Conservation (phyloP, 2,888 invertebrate species). For the Lasioglossum vierecki region DNA sequence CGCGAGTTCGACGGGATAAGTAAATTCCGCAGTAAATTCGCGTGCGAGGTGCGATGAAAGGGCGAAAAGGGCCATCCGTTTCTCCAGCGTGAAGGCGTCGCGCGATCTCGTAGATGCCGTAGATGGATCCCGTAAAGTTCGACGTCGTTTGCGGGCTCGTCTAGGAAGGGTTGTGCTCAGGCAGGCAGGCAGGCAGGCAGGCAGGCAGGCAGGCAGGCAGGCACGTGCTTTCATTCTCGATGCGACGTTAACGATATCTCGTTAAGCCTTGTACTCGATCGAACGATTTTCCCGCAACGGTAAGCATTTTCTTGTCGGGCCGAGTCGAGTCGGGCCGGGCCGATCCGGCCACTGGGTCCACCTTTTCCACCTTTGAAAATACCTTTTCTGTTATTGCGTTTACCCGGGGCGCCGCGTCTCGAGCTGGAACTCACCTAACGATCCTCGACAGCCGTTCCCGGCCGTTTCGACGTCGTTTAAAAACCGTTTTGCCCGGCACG, state of each 20-base stretch:
- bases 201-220: background rate
- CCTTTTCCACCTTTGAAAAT: constrained; percentile 10
- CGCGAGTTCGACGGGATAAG: constrained; percentile 1
- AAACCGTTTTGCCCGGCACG: constrained; percentile 11
- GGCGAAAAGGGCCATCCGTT: constrained; percentile 36
- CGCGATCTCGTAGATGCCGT: constrained; percentile 11
- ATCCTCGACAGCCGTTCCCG: constrained; percentile 17
- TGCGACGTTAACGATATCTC: constrained; percentile 67
- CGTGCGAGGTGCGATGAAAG: background rate
- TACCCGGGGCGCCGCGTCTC: background rate
- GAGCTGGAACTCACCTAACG: constrained; percentile 37
- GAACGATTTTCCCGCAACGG: constrained; percentile 47
- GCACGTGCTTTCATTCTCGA: constrained; percentile 49
- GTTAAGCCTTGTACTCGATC: constrained; percentile 62
- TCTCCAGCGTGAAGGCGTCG: background rate
- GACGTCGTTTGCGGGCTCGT: background rate
- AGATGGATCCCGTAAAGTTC: constrained; percentile 41
- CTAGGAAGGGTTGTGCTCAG: constrained; percentile 2
- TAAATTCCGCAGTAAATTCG: constrained; percentile 12
- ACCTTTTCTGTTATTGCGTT: constrained; percentile 25
- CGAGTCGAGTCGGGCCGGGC: background rate
- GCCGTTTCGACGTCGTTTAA: constrained; percentile 23
- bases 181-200: background rate
- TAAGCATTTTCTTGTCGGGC: constrained; percentile 33
- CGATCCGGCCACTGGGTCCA: background rate